Conservation (phyloP, 2,888 invertebrate genomes). For the Hypsopygia costalis region DNA sequence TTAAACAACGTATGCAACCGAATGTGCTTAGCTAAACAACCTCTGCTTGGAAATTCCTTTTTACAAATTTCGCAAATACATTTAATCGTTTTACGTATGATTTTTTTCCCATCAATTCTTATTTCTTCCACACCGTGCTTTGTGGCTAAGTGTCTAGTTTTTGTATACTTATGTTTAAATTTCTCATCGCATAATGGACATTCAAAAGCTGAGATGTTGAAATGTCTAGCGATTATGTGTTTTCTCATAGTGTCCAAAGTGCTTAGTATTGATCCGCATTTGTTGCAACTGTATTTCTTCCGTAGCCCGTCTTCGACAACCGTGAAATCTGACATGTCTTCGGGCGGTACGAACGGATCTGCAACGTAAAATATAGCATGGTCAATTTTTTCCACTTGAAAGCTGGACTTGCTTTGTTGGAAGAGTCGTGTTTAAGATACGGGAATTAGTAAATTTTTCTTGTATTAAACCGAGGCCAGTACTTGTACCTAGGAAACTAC, state of each 20-base stretch:
- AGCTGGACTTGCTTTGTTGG: too few species aligned
- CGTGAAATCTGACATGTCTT: constrained; percentile 3
- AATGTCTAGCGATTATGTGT: constrained; percentile 2
- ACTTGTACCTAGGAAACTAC: too few species aligned
- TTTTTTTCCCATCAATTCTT: neutral
- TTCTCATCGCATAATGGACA: constrained; percentile 10
- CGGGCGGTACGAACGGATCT: constrained; percentile 1
- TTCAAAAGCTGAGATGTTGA: neutral
- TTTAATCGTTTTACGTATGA: neutral
- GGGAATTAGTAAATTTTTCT: too few species aligned
- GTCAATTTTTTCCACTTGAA: too few species aligned
- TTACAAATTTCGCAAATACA: constrained; percentile 4
- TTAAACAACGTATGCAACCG: neutral
- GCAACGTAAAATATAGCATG: neutral
- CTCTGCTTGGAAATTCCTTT: constrained; percentile 1
- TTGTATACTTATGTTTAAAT: constrained; percentile 5
- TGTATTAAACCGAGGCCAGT: too few species aligned
- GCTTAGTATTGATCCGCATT: constrained; percentile 1
- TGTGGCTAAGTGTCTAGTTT: neutral
- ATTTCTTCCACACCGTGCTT: constrained; percentile 5
- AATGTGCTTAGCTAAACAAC: neutral
- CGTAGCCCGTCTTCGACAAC: neutral
- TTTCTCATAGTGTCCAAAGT: neutral
- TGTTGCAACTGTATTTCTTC: constrained; percentile 8
- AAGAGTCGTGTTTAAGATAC: too few species aligned